A percentile compares a stretch with the other conserved stretches of the same genome.
phyloP scores from a whole-genome alignment of 37 sponge, comb jelly and placozoan genomes.

The Lycopodina hypogea region DNA sequence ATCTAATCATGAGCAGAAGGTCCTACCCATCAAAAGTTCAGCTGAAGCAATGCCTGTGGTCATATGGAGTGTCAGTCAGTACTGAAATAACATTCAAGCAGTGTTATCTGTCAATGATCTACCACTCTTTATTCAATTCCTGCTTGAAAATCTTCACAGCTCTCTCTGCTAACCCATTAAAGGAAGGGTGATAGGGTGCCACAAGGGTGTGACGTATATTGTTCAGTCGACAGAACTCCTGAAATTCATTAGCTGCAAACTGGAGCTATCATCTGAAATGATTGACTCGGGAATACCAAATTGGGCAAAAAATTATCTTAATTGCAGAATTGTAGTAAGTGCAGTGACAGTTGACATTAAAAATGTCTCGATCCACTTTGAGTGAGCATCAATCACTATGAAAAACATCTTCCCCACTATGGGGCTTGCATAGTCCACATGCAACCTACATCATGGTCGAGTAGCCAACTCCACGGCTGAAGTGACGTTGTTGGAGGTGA shows the following conservation, averaged over 20 bases:
- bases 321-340: no score
- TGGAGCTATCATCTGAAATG: conserved; percentile 34
- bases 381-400: no score
- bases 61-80: no score
- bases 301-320: no score
- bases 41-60: conserved; percentile 32
- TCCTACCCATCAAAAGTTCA: conserved; percentile 44
- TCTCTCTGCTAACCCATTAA: conserved; percentile 43
- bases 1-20: conserved; percentile 28
- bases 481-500: no score
- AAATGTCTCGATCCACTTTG: no score
- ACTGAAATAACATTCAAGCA: conserved; percentile 38
- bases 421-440: no score
- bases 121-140: conserved; percentile 20
- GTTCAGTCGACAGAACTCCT: conserved; percentile 13
- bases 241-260: conserved; percentile 37
- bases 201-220: no score
- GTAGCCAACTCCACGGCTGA: conserved; percentile 25
- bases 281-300: conserved; percentile 4
- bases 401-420: no score
- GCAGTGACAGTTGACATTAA: no score
- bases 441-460: conserved; percentile 17
- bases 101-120: not conserved
- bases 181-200: conserved; percentile 32
- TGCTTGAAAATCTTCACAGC: no score